A percentile compares a stretch with the other conserved stretches of the same genome.
Evolutionary conservation across 2,888 invertebrate genomes (phyloP).

Genomic region (Limenitis camilla): DNA sequence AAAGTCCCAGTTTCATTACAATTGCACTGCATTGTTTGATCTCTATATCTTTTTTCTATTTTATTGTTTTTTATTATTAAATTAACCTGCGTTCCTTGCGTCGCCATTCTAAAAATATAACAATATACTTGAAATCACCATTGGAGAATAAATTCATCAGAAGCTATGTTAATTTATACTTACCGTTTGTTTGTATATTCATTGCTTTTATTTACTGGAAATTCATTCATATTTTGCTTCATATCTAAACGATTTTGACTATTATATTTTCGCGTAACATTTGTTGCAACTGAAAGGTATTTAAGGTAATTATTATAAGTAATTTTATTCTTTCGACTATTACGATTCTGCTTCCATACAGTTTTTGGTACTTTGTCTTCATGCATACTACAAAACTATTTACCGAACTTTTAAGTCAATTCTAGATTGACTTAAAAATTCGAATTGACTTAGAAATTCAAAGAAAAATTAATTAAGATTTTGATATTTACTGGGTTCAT

Average conservation of each 20-base stretch:
- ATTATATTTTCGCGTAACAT: neutral
- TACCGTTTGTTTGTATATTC: no score
- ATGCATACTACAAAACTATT: no score
- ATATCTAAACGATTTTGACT: neutral
- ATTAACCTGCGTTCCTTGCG: constrained; percentile 52
- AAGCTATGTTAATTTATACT: no score
- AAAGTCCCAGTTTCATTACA: constrained; percentile 25
- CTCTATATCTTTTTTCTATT: constrained; percentile 22
- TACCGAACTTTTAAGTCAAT: no score
- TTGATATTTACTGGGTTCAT: constrained; percentile 40
- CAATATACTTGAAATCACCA: neutral
- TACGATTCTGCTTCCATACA: no score
- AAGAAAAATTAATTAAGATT: neutral
- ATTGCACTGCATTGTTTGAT: constrained; percentile 39
- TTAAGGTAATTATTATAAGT: no score
- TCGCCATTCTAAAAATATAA: constrained; percentile 33
- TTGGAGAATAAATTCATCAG: no score
- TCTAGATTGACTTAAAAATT: no score
- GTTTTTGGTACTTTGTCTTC: no score
- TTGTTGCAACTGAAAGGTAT: constrained; percentile 7
- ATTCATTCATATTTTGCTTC: neutral
- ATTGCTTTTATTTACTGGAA: neutral
- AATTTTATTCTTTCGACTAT: no score
- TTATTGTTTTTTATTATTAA: constrained; percentile 29
- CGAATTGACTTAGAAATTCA: no score